These are phyloP conservation scores for Fundulus diaphanus DNA, from an alignment of 2,797 vertebrate genomes.

Conservation along the genomic window DNA sequence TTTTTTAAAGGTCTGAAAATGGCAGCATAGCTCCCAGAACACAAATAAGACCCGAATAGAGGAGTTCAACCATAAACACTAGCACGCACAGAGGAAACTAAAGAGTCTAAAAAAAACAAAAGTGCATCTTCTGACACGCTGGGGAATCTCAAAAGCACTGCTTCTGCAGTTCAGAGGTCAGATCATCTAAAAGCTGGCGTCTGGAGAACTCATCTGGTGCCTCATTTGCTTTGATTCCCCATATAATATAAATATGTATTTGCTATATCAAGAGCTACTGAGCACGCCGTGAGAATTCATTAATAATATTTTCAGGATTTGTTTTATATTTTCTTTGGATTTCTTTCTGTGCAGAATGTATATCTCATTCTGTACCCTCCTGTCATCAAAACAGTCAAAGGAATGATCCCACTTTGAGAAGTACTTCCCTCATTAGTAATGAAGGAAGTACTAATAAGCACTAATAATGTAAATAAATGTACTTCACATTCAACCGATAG, in stretches of 20 bases:
- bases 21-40: neutral
- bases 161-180: slow-evolving; percentile 1
- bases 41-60: neutral
- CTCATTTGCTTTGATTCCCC: slow-evolving; percentile 35
- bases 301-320: slow-evolving; percentile 25
- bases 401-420: slow-evolving; percentile 2
- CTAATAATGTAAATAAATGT: too few relatives aligned
- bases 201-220: slow-evolving; percentile 33
- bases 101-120: slow-evolving; percentile 22
- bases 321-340: neutral
- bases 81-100: neutral
- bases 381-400: slow-evolving; percentile 4
- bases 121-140: slow-evolving; percentile 27
- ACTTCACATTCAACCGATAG: too few relatives aligned
- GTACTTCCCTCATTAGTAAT: neutral
- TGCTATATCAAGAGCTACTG: slow-evolving; percentile 39
- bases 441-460: too few relatives aligned
- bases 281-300: slow-evolving; percentile 32
- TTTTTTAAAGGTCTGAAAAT: neutral
- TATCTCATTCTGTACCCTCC: slow-evolving; percentile 1
- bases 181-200: slow-evolving; percentile 18
- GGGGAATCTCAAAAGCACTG: slow-evolving; percentile 23
- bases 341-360: slow-evolving; percentile 1
- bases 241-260: slow-evolving; percentile 35
- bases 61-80: neutral